Conservation (phyloP, 23 tunicate species). For the Pegea sp. region DNA sequence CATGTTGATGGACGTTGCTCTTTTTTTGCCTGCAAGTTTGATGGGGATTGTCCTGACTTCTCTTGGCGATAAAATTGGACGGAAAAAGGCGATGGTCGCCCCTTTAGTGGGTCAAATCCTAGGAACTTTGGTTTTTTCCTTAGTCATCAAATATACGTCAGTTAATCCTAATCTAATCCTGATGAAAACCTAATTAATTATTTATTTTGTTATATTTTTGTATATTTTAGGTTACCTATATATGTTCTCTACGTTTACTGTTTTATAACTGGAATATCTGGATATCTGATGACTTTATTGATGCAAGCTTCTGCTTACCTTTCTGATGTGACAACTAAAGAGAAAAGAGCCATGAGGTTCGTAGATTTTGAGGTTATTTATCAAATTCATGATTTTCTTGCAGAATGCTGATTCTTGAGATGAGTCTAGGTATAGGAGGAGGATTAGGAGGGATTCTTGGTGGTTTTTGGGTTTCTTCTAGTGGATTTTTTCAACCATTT, state of each 20-base stretch:
- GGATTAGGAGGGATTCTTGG: slow-evolving; percentile 46
- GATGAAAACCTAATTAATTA: no score
- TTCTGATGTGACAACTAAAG: slow-evolving; percentile 30
- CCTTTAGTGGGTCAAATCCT: slow-evolving; percentile 22
- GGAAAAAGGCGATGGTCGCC: slow-evolving; percentile 32
- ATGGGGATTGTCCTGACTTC: slow-evolving; percentile 29
- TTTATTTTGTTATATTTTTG: no score
- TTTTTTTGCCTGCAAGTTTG: slow-evolving; percentile 53
- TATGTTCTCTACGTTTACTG: slow-evolving; percentile 11
- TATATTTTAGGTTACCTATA: slow-evolving; percentile 49
- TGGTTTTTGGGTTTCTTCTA: slow-evolving; percentile 57
- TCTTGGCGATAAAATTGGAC: slow-evolving; percentile 46
- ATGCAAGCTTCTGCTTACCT: slow-evolving; percentile 60
- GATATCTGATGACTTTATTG: slow-evolving; percentile 51
- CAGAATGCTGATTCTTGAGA: slow-evolving; percentile 53
- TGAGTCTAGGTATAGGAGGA: slow-evolving; percentile 45
- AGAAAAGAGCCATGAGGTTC: slow-evolving; percentile 32
- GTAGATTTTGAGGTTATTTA: not conserved
- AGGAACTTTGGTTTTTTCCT: slow-evolving; percentile 14
- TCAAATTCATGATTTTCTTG: no score
- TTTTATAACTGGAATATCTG: slow-evolving; percentile 29
- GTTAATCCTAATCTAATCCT: not conserved
- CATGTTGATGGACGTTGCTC: slow-evolving; percentile 15
- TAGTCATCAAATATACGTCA: slow-evolving; percentile 27
- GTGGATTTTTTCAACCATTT: slow-evolving; percentile 24